Base-by-base conservation (phyloP, 1,140 invertebrate genomes). In the Mya arenaria region DNA sequence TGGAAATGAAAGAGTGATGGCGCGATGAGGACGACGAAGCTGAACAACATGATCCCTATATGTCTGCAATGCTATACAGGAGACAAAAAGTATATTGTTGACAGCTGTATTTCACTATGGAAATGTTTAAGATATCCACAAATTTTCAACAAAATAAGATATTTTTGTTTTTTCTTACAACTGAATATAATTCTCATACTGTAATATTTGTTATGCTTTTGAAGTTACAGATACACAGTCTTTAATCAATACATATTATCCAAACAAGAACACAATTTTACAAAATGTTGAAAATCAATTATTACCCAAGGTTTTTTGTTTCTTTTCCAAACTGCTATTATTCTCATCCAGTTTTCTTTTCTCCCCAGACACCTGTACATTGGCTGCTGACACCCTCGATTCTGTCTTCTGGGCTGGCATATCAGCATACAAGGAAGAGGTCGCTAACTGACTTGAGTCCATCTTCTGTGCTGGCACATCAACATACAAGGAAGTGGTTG, bases 301-400 rank as follows among this genome's bases (percentile, higher is more conserved):
- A 6, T 60, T 32, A 28, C 44, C 19, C 10, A 15, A n/a, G 17
- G 41, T 25, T n/a, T 48, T 63, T 15, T 44, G 58, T 44, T 63
- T 75, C 25, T 75, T 75, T 39, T 71, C 19, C 30, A 32, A 4
- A 71, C n/a, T 28, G 0, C 19, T 39, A 62, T 37, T 37, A 36
- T 36, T 1, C 3, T 75, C 72, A 28, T 75, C 37, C 30, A 39
- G 32, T 41, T 75, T 75, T 41, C 58, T 17, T 44, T 78, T 66
- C 28, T 19, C 60, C n/a, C 60, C 13, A 28, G 4, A n/a, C 10
- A 30, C 19, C 5, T 4, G 28, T 1, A 15, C 30, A 10, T 4
- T 4, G 1, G 44, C 3, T 23, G n/a, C 17, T 56, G 23, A 19
- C 37, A 25, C n/a, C 4, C 19, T 73, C 4, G 32, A 13, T 17